Evolutionary conservation across 2,888 invertebrate genomes (phyloP), one percentile per base, ranked within the genome.

Genomic region (Byasa hedistus): DNA sequence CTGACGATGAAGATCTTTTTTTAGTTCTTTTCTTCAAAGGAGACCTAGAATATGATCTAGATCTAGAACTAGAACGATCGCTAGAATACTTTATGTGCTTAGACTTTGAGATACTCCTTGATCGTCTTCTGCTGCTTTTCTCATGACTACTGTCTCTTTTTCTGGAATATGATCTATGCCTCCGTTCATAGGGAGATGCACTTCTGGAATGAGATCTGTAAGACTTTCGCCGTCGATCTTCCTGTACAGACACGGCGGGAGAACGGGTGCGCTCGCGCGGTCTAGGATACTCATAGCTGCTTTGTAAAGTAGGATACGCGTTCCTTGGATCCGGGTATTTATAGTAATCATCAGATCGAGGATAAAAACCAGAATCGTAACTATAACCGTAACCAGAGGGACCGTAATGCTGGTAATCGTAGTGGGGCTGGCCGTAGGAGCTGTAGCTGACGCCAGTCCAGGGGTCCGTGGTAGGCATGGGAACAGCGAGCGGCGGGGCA

Each of bases 401-500:
- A 70, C 77, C 76, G 73, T 86, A 87, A 68, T 80, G 77, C 68
- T 80, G 81, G 77, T 89, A 87, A 78, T 87, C 87, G 77, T 86
- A 88, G 75, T 74, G 74, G 71, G 83, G 73, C 70, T 81, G 78
- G 71, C 80, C 82, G 78, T 86, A 86, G 74, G 85, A 85, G 73
- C 80, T 83, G 87, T 89, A 89, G 86, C 85, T 85, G 80, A 82
- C 88, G 72, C 89, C 89, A 54, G 89, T 89, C 89, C 89, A 90
- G 71, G 89, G 89, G 79, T 90, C 89, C 75, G 89, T 89, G 79
- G 84, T 81, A 75, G 89, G 87, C 82, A 79, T 72, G 74, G 78
- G 75, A 70, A 75, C 76, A 73, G 84, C 78, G 79, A 79, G 82
- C 79, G 81, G 78, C 76, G 85, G 83, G 80, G 79, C 84, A 77